These are phyloP conservation scores for Dasysyrphus tricinctus DNA, from an alignment of 2,888 invertebrate genomes.

Conservation along the genomic window DNA sequence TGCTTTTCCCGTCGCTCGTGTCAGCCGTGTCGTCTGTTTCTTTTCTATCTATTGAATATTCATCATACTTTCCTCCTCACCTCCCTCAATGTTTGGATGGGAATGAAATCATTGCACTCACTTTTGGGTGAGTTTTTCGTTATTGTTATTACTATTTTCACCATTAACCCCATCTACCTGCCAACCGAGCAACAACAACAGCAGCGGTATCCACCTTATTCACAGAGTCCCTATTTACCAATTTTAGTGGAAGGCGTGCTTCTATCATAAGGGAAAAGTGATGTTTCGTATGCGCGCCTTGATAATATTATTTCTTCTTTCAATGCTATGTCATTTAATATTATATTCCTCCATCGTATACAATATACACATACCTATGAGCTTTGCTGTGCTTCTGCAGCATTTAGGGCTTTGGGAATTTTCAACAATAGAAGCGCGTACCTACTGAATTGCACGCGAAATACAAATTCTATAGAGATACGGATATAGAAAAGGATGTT, in stretches of 20 bases:
- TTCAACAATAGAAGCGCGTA: constrained; percentile 69
- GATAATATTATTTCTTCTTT: constrained; percentile 60
- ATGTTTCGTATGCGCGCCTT: constrained; percentile 45
- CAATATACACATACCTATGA: too few species aligned
- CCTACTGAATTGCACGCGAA: constrained; percentile 69
- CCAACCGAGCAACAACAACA: neutral
- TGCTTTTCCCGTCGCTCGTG: constrained; percentile 18
- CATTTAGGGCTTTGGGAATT: constrained; percentile 51
- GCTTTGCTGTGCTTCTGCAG: neutral
- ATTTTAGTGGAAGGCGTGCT: constrained; percentile 1
- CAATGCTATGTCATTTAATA: constrained; percentile 54
- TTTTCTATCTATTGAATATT: constrained; percentile 54
- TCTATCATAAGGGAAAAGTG: constrained; percentile 26
- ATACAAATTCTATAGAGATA: constrained; percentile 47
- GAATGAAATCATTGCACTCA: constrained; percentile 75
- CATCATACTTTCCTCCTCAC: neutral
- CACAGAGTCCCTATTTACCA: neutral
- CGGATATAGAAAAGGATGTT: neutral
- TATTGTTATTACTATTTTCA: constrained; percentile 72
- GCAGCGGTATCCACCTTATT: neutral
- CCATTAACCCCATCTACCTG: neutral
- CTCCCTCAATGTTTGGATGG: constrained; percentile 37
- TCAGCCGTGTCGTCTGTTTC: neutral
- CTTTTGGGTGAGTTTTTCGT: constrained; percentile 60
- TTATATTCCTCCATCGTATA: constrained; percentile 44